Evolutionary conservation across 2,113 vertebrate species (phyloP).

Genomic region (Agapornis roseicollis): DNA sequence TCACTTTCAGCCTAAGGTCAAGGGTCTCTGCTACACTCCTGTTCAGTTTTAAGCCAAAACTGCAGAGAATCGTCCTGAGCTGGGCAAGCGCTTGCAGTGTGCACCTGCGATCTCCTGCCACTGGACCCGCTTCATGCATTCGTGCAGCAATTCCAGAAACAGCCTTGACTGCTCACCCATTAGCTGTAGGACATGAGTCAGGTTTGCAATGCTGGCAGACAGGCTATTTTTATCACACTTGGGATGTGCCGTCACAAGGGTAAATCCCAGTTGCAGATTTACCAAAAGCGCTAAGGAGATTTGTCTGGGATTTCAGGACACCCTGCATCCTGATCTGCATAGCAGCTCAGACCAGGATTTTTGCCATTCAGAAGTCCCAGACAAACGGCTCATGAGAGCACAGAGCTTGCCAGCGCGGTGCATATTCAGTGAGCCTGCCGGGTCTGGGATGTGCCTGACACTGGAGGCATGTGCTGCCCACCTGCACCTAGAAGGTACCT

Average conservation of each 20-base stretch:
- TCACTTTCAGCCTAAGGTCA: background rate
- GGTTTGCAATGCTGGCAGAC: background rate
- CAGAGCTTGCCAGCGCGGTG: background rate
- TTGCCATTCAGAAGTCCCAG: conserved; percentile 43
- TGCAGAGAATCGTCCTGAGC: background rate
- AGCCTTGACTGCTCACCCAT: conserved; percentile 26
- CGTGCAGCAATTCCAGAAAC: background rate
- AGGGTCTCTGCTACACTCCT: background rate
- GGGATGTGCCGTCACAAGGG: conserved; percentile 23
- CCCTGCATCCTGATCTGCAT: background rate
- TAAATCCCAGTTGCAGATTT: conserved; percentile 53
- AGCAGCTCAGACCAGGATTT: conserved; percentile 43
- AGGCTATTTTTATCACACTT: conserved; percentile 52
- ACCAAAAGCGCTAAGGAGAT: conserved; percentile 51
- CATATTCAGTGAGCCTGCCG: fast-evolving
- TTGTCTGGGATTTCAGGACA: conserved; percentile 50
- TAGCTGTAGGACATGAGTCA: background rate
- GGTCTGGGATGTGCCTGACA: background rate
- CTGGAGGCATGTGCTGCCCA: background rate
- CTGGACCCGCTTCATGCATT: fast-evolving
- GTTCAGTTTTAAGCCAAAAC: background rate
- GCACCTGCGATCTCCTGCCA: background rate
- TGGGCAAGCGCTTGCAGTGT: background rate
- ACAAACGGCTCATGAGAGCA: background rate
- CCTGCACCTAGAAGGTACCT: background rate